Base-by-base conservation (phyloP, 2,888 invertebrate genomes). In the Andricus quercusramuli region DNA sequence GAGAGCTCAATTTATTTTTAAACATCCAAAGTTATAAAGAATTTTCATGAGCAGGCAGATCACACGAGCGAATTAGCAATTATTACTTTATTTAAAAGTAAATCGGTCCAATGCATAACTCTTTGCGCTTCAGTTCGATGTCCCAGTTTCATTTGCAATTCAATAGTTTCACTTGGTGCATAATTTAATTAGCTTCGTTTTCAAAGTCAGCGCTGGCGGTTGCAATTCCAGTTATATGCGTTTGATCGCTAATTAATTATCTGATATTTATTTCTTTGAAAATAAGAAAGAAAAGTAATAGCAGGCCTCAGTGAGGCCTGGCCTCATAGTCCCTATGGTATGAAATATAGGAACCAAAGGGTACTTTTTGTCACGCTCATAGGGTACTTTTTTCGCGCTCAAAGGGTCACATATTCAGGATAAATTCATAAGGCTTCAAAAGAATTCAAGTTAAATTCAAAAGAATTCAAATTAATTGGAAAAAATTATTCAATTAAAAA, bases 71-170 rank as follows among this genome's bases (percentile, higher is more conserved):
- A 59, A 59, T 59, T 59, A 22, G n/a, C 22, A n/a, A 59, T 9
- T 22, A 22, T 22, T 59, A 59, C 22, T 22, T 59, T 59, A 59
- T 59, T 59, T 59, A 22, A 62, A 62, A 22, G 22, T 22, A 22
- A 62, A 62, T 25, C 25, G 25, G 15, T 62, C 62, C 13, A 25
- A 25, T 62, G 62, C 22, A 62, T 29, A 62, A 29, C 25, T 29
- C 15, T 62, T 62, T 62, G 25, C 62, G 17, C 25, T 29, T 62
- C 15, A 15, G n/a, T 62, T 29, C 25, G 11, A 62, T 25, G 25
- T 62, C 15, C 62, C 5, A 62, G 25, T 62, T 62, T 62, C 25
- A 62, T 62, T 62, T 62, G 62, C 25, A 62, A 62, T 62, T 62
- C 62, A 62, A 25, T 62, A 62, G 22, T 62, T 62, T 62, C 62